A percentile compares a stretch with the other conserved stretches of the same genome.
phyloP scores from a whole-genome alignment of 2,797 vertebrate genomes.

The Lophius americanus region DNA sequence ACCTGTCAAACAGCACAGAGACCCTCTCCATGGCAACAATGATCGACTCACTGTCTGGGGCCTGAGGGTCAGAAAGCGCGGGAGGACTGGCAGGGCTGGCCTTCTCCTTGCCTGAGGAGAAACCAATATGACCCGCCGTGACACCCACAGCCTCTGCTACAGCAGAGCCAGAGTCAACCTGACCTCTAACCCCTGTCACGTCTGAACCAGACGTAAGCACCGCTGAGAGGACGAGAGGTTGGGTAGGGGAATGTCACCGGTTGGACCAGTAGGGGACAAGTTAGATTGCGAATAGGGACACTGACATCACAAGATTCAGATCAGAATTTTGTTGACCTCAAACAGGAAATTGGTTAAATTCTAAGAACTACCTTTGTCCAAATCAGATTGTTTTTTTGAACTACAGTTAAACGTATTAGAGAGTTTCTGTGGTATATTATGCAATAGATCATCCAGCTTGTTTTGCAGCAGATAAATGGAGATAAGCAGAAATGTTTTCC shows the following conservation, averaged over 20 bases:
- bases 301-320: conserved; percentile 55
- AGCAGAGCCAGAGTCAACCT: conserved; percentile 76
- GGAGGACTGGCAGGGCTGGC: conserved; percentile 89
- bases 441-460: conserved; percentile 23
- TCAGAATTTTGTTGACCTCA: conserved; percentile 44
- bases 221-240: conserved; percentile 76
- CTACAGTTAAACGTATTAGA: conserved; percentile 23
- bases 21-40: conserved; percentile 99
- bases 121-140: conserved; percentile 77
- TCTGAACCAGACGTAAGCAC: conserved; percentile 79
- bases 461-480: conserved; percentile 12
- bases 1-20: conserved; percentile 99
- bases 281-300: conserved; percentile 54
- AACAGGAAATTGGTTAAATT: conserved; percentile 30
- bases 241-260: conserved; percentile 40
- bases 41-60: conserved; percentile 95
- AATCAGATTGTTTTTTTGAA: conserved; percentile 22
- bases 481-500: neutral
- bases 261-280: conserved; percentile 58
- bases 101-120: conserved; percentile 94
- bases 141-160: conserved; percentile 75
- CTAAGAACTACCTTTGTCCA: conserved; percentile 22
- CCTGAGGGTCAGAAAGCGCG: conserved; percentile 84
- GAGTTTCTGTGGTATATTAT: conserved; percentile 17
- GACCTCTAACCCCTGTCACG: conserved; percentile 80